phyloP scores from a whole-genome alignment of 2,888 invertebrate species.

The Nemoura dubitans region DNA sequence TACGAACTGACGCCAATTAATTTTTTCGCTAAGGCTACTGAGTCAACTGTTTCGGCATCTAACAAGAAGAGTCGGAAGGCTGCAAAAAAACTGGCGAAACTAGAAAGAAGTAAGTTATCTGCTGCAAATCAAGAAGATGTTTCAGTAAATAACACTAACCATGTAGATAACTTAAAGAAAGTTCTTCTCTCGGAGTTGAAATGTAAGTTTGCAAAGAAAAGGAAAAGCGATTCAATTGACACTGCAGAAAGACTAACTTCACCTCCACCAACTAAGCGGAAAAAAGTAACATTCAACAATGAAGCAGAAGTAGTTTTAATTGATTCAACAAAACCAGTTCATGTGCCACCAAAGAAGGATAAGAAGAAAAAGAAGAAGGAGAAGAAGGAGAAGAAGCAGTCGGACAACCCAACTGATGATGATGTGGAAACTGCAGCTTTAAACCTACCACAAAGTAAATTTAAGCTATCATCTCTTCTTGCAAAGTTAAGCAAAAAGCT shows the following conservation, averaged over 20 bases:
- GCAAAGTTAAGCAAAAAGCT: neutral
- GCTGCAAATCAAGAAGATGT: neutral
- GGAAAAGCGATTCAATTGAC: neutral
- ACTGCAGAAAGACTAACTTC: neutral
- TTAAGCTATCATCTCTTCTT: neutral
- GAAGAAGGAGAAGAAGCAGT: neutral
- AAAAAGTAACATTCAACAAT: conserved; percentile 1
- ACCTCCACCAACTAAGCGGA: neutral
- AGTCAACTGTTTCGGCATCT: neutral
- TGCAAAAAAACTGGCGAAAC: neutral
- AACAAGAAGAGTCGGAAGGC: conserved; percentile 29
- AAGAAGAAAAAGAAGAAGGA: conserved; percentile 40
- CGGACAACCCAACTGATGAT: neutral
- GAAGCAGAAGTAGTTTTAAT: conserved; percentile 14
- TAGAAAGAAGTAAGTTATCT: neutral
- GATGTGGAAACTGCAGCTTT: neutral
- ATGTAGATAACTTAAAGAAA: neutral
- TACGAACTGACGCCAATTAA: too few species aligned
- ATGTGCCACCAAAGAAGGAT: conserved; percentile 9
- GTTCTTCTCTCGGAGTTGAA: conserved; percentile 14
- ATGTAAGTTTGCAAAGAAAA: conserved; percentile 31
- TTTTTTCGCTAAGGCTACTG: neutral
- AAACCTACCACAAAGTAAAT: neutral
- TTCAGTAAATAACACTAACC: neutral
- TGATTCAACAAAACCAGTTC: neutral